Percentiles rank a stretch among this genome's conserved stretches.
phyloP scores from a whole-genome alignment of 2,888 invertebrate genomes.

The Podotricha telesiphe region DNA sequence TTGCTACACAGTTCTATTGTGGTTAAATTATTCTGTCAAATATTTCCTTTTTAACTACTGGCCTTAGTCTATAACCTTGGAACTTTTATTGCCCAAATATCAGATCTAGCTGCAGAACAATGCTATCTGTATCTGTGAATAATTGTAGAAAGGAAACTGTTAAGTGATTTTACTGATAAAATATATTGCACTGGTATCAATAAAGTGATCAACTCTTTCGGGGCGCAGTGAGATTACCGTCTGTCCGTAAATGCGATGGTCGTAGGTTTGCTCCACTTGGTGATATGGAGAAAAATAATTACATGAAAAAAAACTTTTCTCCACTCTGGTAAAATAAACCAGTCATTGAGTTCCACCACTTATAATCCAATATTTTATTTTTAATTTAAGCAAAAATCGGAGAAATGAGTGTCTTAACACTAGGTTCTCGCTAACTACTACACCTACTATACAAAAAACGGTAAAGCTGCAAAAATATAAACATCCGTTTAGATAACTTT shows the following conservation, averaged over 20 bases:
- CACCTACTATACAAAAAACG: no score
- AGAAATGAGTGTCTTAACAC: no score
- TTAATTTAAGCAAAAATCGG: no score
- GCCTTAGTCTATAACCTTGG: slow-evolving; percentile 46
- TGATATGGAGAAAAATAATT: not conserved
- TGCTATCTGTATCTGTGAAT: slow-evolving; percentile 34
- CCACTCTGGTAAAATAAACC: no score
- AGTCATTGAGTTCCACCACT: no score
- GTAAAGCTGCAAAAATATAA: no score
- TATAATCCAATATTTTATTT: no score
- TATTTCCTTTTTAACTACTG: slow-evolving; percentile 47
- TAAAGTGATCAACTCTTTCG: not conserved
- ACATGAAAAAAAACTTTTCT: no score
- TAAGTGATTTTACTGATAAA: slow-evolving; percentile 34
- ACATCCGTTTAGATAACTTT: no score
- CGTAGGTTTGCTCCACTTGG: not conserved
- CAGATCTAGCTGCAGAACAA: slow-evolving; percentile 40
- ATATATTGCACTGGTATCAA: not conserved
- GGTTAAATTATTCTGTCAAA: slow-evolving; percentile 44
- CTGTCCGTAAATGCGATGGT: not conserved
- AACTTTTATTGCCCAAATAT: slow-evolving; percentile 43
- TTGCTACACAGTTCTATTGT: slow-evolving; percentile 25
- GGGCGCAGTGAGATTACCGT: no score
- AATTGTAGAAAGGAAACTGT: slow-evolving; percentile 39
- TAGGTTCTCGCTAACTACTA: no score